These are phyloP conservation scores for Apomyelois bistriatella DNA, from an alignment of 2,888 invertebrate species.

Conservation along the genomic window DNA sequence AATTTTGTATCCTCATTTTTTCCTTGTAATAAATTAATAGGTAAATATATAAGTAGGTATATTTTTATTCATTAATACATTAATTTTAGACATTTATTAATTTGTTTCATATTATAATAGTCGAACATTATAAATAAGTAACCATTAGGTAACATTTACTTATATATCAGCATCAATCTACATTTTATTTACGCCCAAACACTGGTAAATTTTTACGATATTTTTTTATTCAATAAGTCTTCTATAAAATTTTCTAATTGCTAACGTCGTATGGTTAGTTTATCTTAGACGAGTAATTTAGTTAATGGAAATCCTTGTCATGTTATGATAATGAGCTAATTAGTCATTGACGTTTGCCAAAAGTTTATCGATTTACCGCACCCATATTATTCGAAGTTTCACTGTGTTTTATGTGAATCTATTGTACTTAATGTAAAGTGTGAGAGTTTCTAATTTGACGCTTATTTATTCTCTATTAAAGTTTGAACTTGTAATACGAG, in stretches of 20 bases:
- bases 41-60: no score
- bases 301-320: background rate
- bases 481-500: conserved; percentile 94
- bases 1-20: no score
- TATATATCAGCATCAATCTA: background rate
- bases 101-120: background rate
- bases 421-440: background rate
- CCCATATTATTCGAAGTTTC: background rate
- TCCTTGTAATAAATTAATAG: no score
- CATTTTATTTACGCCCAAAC: background rate
- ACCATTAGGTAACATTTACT: conserved; percentile 7
- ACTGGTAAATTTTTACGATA: background rate
- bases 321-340: background rate
- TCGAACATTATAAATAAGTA: background rate
- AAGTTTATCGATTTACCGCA: background rate
- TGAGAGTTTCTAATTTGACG: conserved; percentile 22
- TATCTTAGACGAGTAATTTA: background rate
- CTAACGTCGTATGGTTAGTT: background rate
- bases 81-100: background rate
- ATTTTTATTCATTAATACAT: no score
- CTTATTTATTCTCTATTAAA: conserved; percentile 94
- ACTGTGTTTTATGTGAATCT: no score
- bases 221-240: background rate
- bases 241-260: conserved; percentile 11
- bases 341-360: background rate